A percentile compares a stretch with the other conserved stretches of the same genome.
phyloP scores from a whole-genome alignment of 2,113 vertebrate genomes.

The Leucosticte australis region DNA sequence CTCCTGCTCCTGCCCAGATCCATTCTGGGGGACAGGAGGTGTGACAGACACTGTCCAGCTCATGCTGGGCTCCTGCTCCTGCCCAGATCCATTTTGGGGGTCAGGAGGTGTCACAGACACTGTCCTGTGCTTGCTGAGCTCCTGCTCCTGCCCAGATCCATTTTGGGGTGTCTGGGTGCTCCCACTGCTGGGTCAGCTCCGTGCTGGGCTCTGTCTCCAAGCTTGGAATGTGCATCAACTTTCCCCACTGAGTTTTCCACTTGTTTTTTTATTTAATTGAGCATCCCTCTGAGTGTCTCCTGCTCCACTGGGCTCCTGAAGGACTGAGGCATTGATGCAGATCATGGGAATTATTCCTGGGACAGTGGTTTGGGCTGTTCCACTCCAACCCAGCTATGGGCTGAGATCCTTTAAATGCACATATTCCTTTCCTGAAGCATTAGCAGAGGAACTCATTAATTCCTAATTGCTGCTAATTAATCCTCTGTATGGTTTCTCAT shows the following conservation, averaged over 20 bases:
- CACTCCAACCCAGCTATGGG: neutral
- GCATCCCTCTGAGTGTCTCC: neutral
- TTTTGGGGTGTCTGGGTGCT: neutral
- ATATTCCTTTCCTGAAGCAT: neutral
- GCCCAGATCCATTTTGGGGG: no score
- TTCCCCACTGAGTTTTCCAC: neutral
- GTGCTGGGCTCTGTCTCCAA: neutral
- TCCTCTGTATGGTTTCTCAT: neutral
- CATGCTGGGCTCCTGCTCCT: no score
- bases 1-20: no score
- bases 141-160: neutral
- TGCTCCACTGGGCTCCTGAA: neutral
- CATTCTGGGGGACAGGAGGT: no score
- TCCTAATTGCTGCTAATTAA: constrained; percentile 50
- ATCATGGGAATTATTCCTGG: neutral
- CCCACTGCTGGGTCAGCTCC: accelerated
- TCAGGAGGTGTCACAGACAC: no score
- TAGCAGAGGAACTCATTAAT: neutral
- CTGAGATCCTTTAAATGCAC: neutral
- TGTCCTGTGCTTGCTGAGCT: neutral
- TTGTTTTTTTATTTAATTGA: neutral
- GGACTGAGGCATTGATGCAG: neutral
- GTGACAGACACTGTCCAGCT: no score
- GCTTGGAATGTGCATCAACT: accelerated
- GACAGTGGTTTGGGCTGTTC: neutral